A percentile compares a stretch with the other conserved stretches of the same genome.
Evolutionary conservation across 92 coral and sea anemone genomes (phyloP).

Genomic region (Desmophyllum pertusum): DNA sequence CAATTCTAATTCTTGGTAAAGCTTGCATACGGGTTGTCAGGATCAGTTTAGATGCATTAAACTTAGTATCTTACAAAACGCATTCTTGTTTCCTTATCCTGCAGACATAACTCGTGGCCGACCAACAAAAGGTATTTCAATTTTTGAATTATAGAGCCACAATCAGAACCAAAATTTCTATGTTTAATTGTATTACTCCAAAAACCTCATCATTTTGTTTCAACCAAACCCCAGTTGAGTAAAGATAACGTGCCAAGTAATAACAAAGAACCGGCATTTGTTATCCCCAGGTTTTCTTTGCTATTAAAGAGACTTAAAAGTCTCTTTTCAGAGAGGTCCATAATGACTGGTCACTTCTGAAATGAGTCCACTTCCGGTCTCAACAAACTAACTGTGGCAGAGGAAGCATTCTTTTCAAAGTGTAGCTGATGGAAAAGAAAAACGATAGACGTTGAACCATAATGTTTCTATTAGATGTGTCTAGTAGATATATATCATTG

Average conservation of each 20-base stretch:
- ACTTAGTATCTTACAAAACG: not conserved
- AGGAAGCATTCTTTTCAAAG: not conserved
- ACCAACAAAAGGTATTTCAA: conserved; percentile 23
- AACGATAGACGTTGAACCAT: not conserved
- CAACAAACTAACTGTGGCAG: not conserved
- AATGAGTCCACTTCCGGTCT: not conserved
- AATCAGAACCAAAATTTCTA: not conserved
- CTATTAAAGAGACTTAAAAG: no score
- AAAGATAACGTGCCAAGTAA: not conserved
- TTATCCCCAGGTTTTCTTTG: no score
- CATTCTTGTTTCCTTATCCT: not conserved
- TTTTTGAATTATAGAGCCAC: not conserved
- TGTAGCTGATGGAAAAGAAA: not conserved
- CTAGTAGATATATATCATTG: not conserved
- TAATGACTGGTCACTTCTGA: not conserved
- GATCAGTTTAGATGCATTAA: not conserved
- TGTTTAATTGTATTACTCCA: not conserved
- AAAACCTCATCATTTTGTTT: not conserved
- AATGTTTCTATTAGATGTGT: no score
- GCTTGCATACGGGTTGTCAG: not conserved
- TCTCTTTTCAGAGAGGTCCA: not conserved
- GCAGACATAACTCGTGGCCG: conserved; percentile 11
- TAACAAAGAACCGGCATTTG: not conserved
- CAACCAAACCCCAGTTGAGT: not conserved
- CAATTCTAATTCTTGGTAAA: not conserved